These are phyloP conservation scores for rabbit (Oryctolagus cuniculus) DNA, from an alignment of 2,113 vertebrate species.

Conservation along the genomic window DNA sequence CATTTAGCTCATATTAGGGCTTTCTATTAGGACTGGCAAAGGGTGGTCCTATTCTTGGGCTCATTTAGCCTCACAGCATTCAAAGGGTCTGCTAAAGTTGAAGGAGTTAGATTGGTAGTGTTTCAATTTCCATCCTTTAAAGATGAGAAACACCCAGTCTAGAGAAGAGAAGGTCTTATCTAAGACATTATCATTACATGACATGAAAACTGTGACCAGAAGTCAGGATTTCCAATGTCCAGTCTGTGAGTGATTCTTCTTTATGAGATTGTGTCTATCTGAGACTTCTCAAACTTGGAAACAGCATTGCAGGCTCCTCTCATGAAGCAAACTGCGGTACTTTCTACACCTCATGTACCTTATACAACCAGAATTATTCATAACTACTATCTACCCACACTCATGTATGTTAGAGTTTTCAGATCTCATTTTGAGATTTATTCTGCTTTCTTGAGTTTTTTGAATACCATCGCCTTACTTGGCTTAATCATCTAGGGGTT, in stretches of 20 bases:
- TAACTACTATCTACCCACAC: neutral
- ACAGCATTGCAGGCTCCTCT: neutral
- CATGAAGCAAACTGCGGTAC: no score
- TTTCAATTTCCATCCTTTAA: neutral
- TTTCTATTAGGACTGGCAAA: neutral
- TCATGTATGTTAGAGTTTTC: neutral
- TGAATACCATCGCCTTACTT: neutral
- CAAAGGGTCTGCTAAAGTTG: neutral
- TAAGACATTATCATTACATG: neutral
- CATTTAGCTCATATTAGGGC: neutral
- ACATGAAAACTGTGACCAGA: neutral
- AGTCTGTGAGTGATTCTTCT: neutral
- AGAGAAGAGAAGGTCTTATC: neutral
- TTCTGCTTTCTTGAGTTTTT: neutral
- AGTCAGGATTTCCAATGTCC: neutral
- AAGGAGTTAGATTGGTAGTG: neutral
- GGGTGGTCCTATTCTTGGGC: neutral
- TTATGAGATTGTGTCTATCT: neutral
- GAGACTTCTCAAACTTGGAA: neutral
- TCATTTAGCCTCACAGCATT: neutral
- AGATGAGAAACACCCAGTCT: neutral
- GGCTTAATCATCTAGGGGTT: neutral
- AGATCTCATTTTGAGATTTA: neutral
- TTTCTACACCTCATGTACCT: neutral
- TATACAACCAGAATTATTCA: accelerated